Evolutionary conservation across 2,888 invertebrate genomes (phyloP), one percentile per base, ranked within the genome.

Genomic region (Apodemia mormo): DNA sequence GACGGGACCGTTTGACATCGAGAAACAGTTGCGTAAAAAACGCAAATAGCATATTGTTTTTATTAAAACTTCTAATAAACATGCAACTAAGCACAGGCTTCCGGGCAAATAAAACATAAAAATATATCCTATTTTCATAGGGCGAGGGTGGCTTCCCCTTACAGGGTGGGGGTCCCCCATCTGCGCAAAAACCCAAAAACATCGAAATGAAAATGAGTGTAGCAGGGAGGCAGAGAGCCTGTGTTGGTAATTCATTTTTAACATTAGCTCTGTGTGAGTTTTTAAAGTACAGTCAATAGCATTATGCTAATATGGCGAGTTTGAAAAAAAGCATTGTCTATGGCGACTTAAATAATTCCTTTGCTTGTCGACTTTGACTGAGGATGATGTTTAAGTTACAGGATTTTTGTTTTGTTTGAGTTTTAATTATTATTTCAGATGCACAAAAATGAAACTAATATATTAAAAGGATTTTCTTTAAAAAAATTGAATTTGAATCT

Each of bases 131-230:
- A 93, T 93, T 93, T 93, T 92, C 92, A 92, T 92, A 92, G 93
- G 92, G 91, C 86, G 93, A 83, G 86, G 90, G 86, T 81, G 85
- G 80, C 76, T 73, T 61, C 76, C 72, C 75, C 78, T 76, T 70
- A 73, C 77, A 79, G 80, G 79, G 76, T 79, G 76, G 76, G 76
- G 78, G 76, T 70, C 74, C 85, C 88, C 88, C 83, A 82, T 84
- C 89, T 92, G 93, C 93, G 93, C 93, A 93, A 93, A 94, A 93
- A 93, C 93, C 92, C 93, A 90, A 94, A 94, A 94, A 94, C 93
- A 93, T 92, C 93, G 92, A 92, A 92, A 92, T 92, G 93, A 93
- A 93, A 93, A 93, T 93, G 93, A 93, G 93, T 91, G 91, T 92
- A 89, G 87, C 81, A 82, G 87, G 89, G 90, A 81, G 85, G 87